Evolutionary conservation across 2,888 invertebrate species (phyloP).

Genomic region (Parapristionchus giblindavisi): DNA sequence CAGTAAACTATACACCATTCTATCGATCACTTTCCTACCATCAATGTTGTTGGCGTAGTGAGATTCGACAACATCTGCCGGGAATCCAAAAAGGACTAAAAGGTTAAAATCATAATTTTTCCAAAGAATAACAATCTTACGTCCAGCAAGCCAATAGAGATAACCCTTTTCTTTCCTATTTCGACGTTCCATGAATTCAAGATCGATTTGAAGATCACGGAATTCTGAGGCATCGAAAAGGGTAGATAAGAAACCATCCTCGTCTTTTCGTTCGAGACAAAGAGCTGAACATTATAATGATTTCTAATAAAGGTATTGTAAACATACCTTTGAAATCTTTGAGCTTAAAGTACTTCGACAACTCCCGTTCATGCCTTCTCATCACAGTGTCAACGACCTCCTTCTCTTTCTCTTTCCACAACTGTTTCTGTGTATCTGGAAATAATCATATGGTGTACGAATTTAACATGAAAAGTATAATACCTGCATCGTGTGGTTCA

Average conservation of each 20-base stretch:
- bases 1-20: background rate
- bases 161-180: background rate
- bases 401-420: no score
- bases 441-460: no score
- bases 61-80: background rate
- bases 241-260: background rate
- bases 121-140: background rate
- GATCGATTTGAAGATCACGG: background rate
- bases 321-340: background rate
- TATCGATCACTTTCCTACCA: background rate
- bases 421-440: no score
- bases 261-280: background rate
- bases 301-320: background rate
- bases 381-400: no score
- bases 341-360: background rate
- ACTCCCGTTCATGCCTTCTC: no score
- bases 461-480: no score
- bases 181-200: background rate
- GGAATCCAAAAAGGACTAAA: background rate
- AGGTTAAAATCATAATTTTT: background rate
- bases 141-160: background rate
- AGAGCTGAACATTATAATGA: background rate
- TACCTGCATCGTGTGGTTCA: background rate
- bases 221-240: background rate
- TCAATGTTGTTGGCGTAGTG: background rate